Evolutionary conservation across 2,888 invertebrate genomes (phyloP).

Genomic region (Agriopis aurantiaria): DNA sequence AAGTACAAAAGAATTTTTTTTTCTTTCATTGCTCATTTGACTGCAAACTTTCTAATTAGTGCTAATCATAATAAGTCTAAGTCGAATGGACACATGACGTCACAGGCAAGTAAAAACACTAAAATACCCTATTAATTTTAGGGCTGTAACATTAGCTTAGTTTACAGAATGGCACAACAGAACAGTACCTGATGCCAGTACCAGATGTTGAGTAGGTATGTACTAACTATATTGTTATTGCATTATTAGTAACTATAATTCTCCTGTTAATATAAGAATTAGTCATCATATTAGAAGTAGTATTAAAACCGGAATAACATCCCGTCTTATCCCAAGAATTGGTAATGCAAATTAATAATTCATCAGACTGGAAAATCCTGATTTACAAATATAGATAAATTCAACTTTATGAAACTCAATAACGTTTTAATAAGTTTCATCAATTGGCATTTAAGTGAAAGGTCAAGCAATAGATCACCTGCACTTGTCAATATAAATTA

Average conservation of each 20-base stretch:
- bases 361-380: slow-evolving; percentile 14
- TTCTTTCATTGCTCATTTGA: no score
- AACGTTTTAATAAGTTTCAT: slow-evolving; percentile 6
- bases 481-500: not conserved
- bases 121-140: no score
- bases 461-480: slow-evolving; percentile 26
- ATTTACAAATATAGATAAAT: slow-evolving; percentile 7
- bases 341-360: not conserved
- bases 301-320: slow-evolving; percentile 11
- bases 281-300: slow-evolving; percentile 12
- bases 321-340: slow-evolving; percentile 13
- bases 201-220: not conserved
- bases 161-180: not conserved
- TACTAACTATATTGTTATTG: not conserved
- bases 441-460: slow-evolving; percentile 27
- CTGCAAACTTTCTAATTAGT: no score
- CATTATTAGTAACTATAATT: slow-evolving; percentile 2
- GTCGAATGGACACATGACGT: no score
- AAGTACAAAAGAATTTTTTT: no score
- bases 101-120: no score
- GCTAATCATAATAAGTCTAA: no score
- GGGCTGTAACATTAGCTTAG: not conserved
- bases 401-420: slow-evolving; percentile 23
- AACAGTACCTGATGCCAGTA: not conserved
- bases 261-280: not conserved